Evolutionary conservation across 2,888 invertebrate genomes (phyloP), one percentile per base, ranked within the genome.

Genomic region (Noctua janthe): DNA sequence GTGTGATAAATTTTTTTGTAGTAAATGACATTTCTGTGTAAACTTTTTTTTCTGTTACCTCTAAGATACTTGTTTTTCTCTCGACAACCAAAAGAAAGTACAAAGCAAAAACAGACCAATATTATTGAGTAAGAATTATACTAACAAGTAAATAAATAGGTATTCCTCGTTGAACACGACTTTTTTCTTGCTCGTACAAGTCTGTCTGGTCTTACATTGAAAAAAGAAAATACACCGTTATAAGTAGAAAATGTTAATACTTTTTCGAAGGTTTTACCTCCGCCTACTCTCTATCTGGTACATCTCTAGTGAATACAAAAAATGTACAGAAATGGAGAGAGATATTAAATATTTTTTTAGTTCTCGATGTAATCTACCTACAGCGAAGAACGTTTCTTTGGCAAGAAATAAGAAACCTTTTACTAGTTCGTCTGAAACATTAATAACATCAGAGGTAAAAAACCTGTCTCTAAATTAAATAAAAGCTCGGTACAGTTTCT

Each of bases 281-380:
- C 72, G 51, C 74, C 74, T 75, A 43, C 62, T 35, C 49, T 62
- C 17, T 74, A 71, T 67, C 70, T 39, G 29, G 39, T 87, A 86
- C 78, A 74, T 23, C 64, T 79, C 84, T 56, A 75, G 49, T 64
- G 56, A 74, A 79, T 76, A 83, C 66, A 87, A 76, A 71, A 86
- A 74, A 59, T 62, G 11, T 56, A 86, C 64, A 76, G 66, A 87
- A 83, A 76, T 49, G 76, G 47, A 69, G 71, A 70, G 74, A 74
- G 69, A 75, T 84, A 87, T 87, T 71, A 76, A 84, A 84, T 80
- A 85, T 87, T 80, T 87, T 84, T 87, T 74, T 76, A 87, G 74
- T 74, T 29, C 54, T 70, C 54, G 66, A 77, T 49, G 69, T 87
- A 80, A 84, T 85, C 84, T 87, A 77, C 74, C 66, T 70, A 74